A percentile compares a stretch with the other conserved stretches of the same genome.
Evolutionary conservation across 2,888 invertebrate genomes (phyloP).

Genomic region (Eupithecia abbreviata): DNA sequence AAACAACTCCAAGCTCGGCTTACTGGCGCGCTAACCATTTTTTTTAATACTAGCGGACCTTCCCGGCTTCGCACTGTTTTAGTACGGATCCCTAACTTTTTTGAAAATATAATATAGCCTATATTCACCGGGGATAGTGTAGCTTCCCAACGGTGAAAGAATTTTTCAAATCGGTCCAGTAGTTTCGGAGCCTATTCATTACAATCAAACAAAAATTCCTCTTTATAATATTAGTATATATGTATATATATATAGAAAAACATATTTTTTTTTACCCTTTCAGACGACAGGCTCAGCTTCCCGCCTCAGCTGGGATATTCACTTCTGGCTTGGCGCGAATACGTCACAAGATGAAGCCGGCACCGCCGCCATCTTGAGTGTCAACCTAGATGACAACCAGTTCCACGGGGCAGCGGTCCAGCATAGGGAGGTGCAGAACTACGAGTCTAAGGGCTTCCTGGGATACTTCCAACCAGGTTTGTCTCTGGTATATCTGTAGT

Average conservation of each 20-base stretch:
- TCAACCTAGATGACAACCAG: constrained; percentile 91
- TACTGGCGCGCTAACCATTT: no score
- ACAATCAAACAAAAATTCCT: no score
- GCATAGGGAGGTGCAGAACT: constrained; percentile 92
- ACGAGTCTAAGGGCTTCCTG: constrained; percentile 92
- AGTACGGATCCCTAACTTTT: no score
- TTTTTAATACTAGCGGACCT: no score
- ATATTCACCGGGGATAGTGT: no score
- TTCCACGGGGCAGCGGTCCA: constrained; percentile 93
- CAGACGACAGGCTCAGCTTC: constrained; percentile 50
- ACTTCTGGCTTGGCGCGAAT: constrained; percentile 93
- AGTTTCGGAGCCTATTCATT: no score
- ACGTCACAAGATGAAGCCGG: constrained; percentile 91
- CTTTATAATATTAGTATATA: background rate
- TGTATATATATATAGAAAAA: no score
- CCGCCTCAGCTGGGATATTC: constrained; percentile 88
- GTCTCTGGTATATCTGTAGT: background rate
- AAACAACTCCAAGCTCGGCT: no score
- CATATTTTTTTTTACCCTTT: background rate
- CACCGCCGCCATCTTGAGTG: constrained; percentile 89
- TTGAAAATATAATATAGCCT: no score
- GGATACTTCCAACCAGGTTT: constrained; percentile 89
- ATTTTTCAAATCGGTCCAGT: no score
- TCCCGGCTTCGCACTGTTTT: no score
- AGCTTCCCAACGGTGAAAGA: no score